phyloP scores from a whole-genome alignment of 2,888 invertebrate genomes.

The Tetropium fuscum region DNA sequence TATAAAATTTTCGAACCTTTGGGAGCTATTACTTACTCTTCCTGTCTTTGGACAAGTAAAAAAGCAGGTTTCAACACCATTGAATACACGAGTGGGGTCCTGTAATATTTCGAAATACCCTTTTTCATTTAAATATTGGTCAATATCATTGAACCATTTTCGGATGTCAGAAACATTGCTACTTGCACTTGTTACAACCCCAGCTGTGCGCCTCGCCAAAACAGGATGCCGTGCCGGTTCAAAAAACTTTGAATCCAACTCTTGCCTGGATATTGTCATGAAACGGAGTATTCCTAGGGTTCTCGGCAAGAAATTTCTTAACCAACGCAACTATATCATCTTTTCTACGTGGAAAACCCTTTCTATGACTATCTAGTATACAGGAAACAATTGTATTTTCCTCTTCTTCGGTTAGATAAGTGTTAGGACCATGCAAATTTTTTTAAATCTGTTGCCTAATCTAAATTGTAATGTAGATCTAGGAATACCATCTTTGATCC shows the following conservation, averaged over 20 bases:
- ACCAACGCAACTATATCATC: conserved; percentile 15
- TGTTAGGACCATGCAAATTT: conserved; percentile 26
- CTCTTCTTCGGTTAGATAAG: too few species aligned
- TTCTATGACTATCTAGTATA: conserved; percentile 51
- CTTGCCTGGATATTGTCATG: conserved; percentile 43
- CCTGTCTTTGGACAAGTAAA: conserved; percentile 47
- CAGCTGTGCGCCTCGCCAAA: too few species aligned
- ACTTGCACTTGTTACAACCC: conserved; percentile 50
- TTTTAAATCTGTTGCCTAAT: too few species aligned
- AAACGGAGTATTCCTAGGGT: conserved; percentile 33
- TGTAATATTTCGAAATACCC: conserved; percentile 35
- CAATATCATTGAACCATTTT: conserved; percentile 47
- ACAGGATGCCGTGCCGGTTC: conserved; percentile 44
- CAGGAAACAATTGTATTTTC: conserved; percentile 41
- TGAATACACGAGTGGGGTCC: conserved; percentile 50
- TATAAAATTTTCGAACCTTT: conserved; percentile 54
- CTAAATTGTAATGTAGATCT: too few species aligned
- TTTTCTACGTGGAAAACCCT: conserved; percentile 55
- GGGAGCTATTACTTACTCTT: conserved; percentile 4
- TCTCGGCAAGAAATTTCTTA: conserved; percentile 33
- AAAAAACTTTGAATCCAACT: conserved; percentile 47
- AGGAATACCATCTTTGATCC: too few species aligned
- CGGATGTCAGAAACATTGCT: conserved; percentile 38
- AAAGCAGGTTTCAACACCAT: conserved; percentile 54
- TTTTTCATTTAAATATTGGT: conserved; percentile 12